Evolutionary conservation across 1,140 invertebrate species (phyloP).

Genomic region (Palaemon carinicauda): DNA sequence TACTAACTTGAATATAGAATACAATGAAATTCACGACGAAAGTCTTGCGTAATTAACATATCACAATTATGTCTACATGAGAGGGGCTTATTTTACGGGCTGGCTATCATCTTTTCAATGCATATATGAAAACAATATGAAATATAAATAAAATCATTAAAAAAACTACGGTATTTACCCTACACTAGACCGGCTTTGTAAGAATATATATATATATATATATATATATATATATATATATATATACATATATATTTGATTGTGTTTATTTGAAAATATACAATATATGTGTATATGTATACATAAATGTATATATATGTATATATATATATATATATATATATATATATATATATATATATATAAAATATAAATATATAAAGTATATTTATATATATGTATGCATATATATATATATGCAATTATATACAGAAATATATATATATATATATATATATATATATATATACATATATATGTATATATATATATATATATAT

Average conservation of each 20-base stretch:
- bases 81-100: no score
- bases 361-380: neutral
- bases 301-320: neutral
- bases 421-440: neutral
- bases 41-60: no score
- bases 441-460: slow-evolving; percentile 9
- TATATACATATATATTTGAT: neutral
- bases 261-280: neutral
- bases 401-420: slow-evolving; percentile 4
- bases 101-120: no score
- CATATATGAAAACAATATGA: no score
- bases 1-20: no score
- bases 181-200: no score
- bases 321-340: slow-evolving; percentile 2
- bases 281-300: slow-evolving; percentile 9
- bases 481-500: neutral
- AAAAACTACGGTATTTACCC: no score
- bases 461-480: neutral
- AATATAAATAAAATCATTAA: no score
- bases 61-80: no score
- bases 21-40: no score
- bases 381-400: neutral
- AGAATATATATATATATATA: no score
- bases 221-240: neutral
- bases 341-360: slow-evolving; percentile 9